Evolutionary conservation across 2,888 invertebrate genomes (phyloP), one percentile per base, ranked within the genome.

Genomic region (Zygothrica quintamaculata): DNA sequence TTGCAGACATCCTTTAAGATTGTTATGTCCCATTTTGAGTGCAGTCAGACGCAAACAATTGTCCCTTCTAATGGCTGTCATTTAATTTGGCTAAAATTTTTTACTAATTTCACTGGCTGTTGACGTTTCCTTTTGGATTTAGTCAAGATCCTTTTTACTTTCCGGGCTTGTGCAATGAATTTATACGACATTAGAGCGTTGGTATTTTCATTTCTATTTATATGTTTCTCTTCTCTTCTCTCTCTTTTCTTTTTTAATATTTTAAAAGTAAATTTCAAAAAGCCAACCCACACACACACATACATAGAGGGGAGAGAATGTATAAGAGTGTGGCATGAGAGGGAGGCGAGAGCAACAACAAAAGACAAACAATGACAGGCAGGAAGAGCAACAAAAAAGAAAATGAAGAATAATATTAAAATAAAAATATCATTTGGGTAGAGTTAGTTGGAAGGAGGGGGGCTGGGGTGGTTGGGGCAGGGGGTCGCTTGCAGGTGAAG

Each of bases 1-100:
- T 37, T 18, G 46, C 36, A 65, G 66, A 43, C 51, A 36, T 72
- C 31, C 25, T 33, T 15, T n/a, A 60, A 60, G 60, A 68, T 56
- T 62, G 12, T 12, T 26, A 22, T 60, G 50, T 26, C 50, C 60
- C 60, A 76, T 72, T 75, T 75, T 61, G 36, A 47, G 53, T 60
- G 72, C 72, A 75, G 65, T 40, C 65, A 72, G 59, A 65, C 48
- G 65, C 72, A 59, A 78, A 85, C 73, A 84, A 80, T 66, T 57
- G 22, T 22, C 31, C 26, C 37, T 56, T 22, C 51, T 65, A 65
- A 75, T 66, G 70, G 55, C 50, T 46, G 61, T 86, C 80, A 81
- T 86, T 84, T 69, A 86, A 81, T 81, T 81, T 81, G 66, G 60
- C 74, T 77, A 77, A 55, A 67, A 71, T 72, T 70, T 69, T 79